Evolutionary conservation across 2,888 invertebrate species (phyloP), one percentile per base, ranked within the genome.

Genomic region (Argyresthia goedartella): DNA sequence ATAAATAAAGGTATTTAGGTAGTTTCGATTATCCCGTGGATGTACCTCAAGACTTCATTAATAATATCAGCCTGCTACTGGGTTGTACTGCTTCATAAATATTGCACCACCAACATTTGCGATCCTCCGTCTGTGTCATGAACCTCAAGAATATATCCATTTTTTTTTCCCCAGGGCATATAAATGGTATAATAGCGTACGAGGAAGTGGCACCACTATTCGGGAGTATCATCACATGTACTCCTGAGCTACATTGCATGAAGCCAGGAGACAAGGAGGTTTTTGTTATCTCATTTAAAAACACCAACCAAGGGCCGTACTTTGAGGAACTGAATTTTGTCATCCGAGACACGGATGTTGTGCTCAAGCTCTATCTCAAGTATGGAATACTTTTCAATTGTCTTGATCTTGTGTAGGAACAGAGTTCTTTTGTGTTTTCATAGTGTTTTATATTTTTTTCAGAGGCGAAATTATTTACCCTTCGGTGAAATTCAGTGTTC

Each of bases 381-480:
- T 91, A 77, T 75, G 81, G 64, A 53, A 35, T 25, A 4, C 43
- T 13, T 13, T 49, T 13, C 7, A 15, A 45, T 15, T 1, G 6
- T 10, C n/a, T 16, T 25, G 6, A 25, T 45, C 16, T 45, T 45
- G 15, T 16, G 1, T 15, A 10, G 13, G 15, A 16, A 8, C 16
- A 7, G 14, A 8, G 15, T 16, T 42, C n/a, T 13, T 8, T 8
- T 7, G 10, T 4, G 13, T 1, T 8, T n/a, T 43, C 8, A 1
- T 43, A 43, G 3, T 43, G 43, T 13, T 43, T 39, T 43, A 4
- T 43, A 14, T 43, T 1, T n/a, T 53, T 81, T 86, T 55, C 69
- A 91, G 91, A 60, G 91, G 91, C 13, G 87, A 81, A 64, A 81
- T 91, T 1, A 73, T 91, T 52, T 89, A 89, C 61, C 91, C 91